phyloP scores from a whole-genome alignment of 2,797 vertebrate species.

The Malurus splendens region DNA sequence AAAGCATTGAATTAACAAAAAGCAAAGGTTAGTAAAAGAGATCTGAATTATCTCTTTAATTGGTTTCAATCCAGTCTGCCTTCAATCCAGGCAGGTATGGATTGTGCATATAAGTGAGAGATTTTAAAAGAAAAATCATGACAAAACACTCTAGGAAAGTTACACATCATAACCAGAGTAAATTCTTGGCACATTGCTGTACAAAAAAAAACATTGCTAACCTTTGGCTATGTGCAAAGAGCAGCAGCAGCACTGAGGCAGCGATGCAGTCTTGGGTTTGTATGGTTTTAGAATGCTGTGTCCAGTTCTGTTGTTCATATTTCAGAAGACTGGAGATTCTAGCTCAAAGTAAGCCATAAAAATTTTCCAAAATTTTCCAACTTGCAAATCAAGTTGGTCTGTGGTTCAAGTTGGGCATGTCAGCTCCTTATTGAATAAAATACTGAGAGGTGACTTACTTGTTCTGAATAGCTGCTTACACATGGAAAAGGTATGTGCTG shows the following conservation, averaged over 20 bases:
- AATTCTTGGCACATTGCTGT: neutral
- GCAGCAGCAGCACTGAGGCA: neutral
- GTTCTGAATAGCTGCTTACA: slow-evolving; percentile 19
- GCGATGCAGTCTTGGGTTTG: neutral
- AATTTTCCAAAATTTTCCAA: too few relatives aligned
- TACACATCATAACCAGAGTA: neutral
- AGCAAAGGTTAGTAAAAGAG: neutral
- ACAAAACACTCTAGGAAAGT: neutral
- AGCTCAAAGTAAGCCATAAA: neutral
- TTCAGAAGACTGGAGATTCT: neutral
- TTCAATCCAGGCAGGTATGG: neutral
- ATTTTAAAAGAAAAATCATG: neutral
- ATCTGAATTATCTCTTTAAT: neutral
- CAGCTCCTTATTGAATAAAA: neutral
- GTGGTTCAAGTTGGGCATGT: neutral
- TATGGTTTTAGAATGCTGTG: neutral
- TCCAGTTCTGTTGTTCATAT: neutral
- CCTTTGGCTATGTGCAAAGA: neutral
- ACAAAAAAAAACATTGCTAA: neutral
- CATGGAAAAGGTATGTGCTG: neutral
- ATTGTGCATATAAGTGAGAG: neutral
- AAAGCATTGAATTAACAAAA: neutral
- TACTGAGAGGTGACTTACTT: neutral
- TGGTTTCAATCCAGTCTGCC: neutral
- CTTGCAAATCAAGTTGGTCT: neutral